Percentiles rank a stretch among this genome's conserved stretches.
phyloP scores from a whole-genome alignment of 2,797 vertebrate species.

The Chrosomus eos region DNA sequence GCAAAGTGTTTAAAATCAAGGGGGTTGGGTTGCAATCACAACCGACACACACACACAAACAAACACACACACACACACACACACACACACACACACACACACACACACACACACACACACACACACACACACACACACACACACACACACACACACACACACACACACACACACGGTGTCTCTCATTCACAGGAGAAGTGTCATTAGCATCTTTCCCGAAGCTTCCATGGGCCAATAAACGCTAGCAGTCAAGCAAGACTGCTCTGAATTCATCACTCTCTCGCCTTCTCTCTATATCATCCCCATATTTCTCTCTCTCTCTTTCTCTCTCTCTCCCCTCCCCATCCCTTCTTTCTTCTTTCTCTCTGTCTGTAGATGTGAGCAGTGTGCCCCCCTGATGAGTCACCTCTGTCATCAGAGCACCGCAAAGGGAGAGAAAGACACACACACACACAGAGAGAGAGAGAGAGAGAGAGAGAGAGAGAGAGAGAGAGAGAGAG shows the following conservation, averaged over 20 bases:
- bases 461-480: not conserved
- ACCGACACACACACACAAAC: conserved; percentile 15
- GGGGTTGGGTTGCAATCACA: conserved; percentile 39
- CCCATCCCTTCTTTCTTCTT: conserved; percentile 49
- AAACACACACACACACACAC: conserved; percentile 18
- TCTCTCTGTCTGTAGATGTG: conserved; percentile 58
- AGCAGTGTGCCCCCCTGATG: conserved; percentile 61
- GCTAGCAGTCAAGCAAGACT: conserved; percentile 65
- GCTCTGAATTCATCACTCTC: conserved; percentile 65
- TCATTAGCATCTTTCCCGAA: conserved; percentile 65
- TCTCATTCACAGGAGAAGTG: conserved; percentile 58
- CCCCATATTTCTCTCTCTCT: conserved; percentile 34
- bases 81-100: conserved; percentile 17
- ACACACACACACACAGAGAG: conserved; percentile 34
- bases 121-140: conserved; percentile 25
- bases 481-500: conserved; percentile 28
- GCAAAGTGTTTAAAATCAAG: conserved; percentile 19
- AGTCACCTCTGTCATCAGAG: conserved; percentile 67
- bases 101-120: too few species aligned
- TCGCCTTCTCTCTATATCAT: conserved; percentile 32
- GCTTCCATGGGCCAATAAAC: conserved; percentile 66
- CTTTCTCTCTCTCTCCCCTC: conserved; percentile 28
- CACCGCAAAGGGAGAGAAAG: conserved; percentile 55
- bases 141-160: conserved; percentile 29
- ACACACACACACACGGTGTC: conserved; percentile 37